phyloP scores from a whole-genome alignment of 2,888 invertebrate genomes.

The Oscheius onirici region DNA sequence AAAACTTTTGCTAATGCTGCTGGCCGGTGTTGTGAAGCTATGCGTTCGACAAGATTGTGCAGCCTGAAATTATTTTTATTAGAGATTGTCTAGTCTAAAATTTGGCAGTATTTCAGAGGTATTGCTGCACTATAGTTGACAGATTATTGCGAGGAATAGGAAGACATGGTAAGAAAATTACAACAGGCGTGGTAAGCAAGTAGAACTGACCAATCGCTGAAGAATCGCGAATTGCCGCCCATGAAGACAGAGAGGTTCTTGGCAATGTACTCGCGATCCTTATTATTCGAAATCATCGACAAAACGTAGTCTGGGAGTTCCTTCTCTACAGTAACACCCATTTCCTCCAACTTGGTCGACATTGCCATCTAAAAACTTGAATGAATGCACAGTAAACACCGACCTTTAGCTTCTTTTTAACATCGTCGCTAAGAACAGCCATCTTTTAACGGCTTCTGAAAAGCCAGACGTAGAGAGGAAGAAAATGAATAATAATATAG shows the following conservation, averaged over 20 bases:
- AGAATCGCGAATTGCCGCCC: not conserved
- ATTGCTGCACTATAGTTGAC: not conserved
- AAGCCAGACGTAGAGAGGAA: not conserved
- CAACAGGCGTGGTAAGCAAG: too few species aligned
- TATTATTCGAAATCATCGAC: constrained; percentile 5
- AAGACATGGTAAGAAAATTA: not conserved
- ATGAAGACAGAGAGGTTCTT: constrained; percentile 1
- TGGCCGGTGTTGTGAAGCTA: not conserved
- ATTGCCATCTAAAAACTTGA: not conserved
- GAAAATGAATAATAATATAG: too few species aligned
- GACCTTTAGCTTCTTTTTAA: constrained; percentile 12
- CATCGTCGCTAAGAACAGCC: constrained; percentile 1
- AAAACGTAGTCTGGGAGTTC: constrained; percentile 14
- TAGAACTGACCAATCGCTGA: constrained; percentile 9
- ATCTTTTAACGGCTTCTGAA: not conserved
- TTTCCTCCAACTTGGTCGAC: not conserved
- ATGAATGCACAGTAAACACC: not conserved
- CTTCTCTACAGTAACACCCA: constrained; percentile 2
- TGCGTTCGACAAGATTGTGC: not conserved
- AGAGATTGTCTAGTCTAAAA: not conserved
- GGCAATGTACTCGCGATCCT: constrained; percentile 2
- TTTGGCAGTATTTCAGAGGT: not conserved
- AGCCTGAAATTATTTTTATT: not conserved
- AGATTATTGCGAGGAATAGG: not conserved
- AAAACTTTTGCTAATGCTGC: not conserved